Percentiles rank a stretch among this genome's conserved stretches.
Conservation (phyloP, 53 echinoderm and acorn worm genomes). For the Echinometra lucunter region DNA sequence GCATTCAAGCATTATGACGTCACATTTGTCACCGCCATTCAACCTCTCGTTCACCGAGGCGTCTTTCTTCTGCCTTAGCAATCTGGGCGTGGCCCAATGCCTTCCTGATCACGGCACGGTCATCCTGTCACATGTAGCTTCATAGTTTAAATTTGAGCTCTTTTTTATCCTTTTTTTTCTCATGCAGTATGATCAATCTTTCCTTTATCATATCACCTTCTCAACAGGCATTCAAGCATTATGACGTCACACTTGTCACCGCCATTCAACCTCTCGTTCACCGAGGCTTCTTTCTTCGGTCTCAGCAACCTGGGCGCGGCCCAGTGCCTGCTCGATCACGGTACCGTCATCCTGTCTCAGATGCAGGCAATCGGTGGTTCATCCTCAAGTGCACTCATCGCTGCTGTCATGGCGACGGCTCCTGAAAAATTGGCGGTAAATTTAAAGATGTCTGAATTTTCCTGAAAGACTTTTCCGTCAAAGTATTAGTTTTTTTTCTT, state of each 20-base stretch:
- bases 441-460: background rate
- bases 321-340: conserved; percentile 88
- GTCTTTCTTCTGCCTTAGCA: background rate
- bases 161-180: no score
- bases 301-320: conserved; percentile 84
- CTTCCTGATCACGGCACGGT: conserved; percentile 74
- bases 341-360: conserved; percentile 65
- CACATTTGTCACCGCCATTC: conserved; percentile 55
- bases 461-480: background rate
- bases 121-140: conserved; percentile 73
- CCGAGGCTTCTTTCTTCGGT: conserved; percentile 90
- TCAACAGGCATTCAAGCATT: background rate
- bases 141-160: no score
- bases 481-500: background rate
- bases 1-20: conserved; percentile 53
- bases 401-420: conserved; percentile 86
- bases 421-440: conserved; percentile 78
- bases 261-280: conserved; percentile 85
- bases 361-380: conserved; percentile 78
- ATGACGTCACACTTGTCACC: conserved; percentile 76
- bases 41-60: background rate
- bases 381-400: conserved; percentile 85
- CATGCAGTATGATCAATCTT: background rate
- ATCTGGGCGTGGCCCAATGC: no score
- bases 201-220: background rate